Evolutionary conservation across 2,797 vertebrate species (phyloP), one percentile per base, ranked within the genome.

Genomic region (Phoebastria nigripes): DNA sequence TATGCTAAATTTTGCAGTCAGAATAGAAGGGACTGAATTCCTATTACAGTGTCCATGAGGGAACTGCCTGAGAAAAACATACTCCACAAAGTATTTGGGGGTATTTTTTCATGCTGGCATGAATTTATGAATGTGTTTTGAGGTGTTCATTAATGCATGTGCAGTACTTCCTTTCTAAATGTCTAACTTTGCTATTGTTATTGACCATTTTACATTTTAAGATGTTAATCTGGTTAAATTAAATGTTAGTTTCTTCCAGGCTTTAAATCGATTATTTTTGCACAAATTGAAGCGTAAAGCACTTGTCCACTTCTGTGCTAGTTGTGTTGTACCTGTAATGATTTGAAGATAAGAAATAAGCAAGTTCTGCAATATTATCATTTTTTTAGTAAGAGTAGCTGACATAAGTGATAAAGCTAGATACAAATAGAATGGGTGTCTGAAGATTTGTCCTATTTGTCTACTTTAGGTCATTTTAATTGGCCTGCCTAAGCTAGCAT

Each of bases 211-310:
- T 71, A 54, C 17, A 5, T 26, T 62, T 93, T 71, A 78, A 88
- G 65, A 70, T 85, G 61, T 72, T 78, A 51, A 61, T 85, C 54
- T 69, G 44, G 10, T 73, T 88, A 78, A 90, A 78, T 82, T 66
- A 70, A 70, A 78, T 59, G 61, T 82, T 44, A 26, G 25, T 47
- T 90, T 79, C 47, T 71, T 76, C 39, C 52, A 74, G 44, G 47
- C 39, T 85, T 79, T 58, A 76, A 79, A 80, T 49, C 56, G 35
- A 61, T 88, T 91, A 35, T 79, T 91, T 93, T 76, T 82, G 52
- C 62, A 62, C 62, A 82, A 74, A 82, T 82, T 62, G 62, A 74
- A 71, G 12, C 3, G 0, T 70, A 54, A 90, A 39, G 19, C 12
- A n/a, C 65, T 73, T 49, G 56, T 56, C 62, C 39, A 31, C 44